Conservation (phyloP, 2,113 vertebrate species). For the Pycnonotus jocosus region DNA sequence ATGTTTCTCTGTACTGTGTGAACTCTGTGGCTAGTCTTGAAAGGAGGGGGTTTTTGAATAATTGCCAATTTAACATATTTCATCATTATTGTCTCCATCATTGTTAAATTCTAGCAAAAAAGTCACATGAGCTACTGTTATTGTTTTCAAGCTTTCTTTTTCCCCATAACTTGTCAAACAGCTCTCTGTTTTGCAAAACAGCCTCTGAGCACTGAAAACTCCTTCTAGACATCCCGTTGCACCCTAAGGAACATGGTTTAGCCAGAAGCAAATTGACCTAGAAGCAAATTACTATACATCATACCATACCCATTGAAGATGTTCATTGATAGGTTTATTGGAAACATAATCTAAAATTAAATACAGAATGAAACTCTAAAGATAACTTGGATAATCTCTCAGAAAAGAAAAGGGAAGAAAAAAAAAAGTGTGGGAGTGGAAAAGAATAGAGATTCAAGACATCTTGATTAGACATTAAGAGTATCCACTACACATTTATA, state of each 20-base stretch:
- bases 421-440: neutral
- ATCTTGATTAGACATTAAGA: neutral
- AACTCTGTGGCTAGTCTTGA: neutral
- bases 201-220: neutral
- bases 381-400: neutral
- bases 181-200: neutral
- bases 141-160: neutral
- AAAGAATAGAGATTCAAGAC: neutral
- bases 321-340: neutral
- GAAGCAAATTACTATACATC: neutral
- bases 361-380: neutral
- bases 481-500: neutral
- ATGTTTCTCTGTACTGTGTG: neutral
- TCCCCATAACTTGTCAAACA: neutral
- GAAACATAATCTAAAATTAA: neutral
- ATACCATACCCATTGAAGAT: neutral
- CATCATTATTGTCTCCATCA: neutral
- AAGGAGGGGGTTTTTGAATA: fast-evolving
- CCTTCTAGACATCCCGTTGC: neutral
- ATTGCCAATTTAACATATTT: neutral
- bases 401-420: neutral
- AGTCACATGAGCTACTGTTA: neutral
- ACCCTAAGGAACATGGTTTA: neutral
- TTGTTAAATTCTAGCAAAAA: neutral
- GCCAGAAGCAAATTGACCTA: neutral